Evolutionary conservation across 2,113 vertebrate species (phyloP).

Genomic region (Sminthopsis crassicaudata): DNA sequence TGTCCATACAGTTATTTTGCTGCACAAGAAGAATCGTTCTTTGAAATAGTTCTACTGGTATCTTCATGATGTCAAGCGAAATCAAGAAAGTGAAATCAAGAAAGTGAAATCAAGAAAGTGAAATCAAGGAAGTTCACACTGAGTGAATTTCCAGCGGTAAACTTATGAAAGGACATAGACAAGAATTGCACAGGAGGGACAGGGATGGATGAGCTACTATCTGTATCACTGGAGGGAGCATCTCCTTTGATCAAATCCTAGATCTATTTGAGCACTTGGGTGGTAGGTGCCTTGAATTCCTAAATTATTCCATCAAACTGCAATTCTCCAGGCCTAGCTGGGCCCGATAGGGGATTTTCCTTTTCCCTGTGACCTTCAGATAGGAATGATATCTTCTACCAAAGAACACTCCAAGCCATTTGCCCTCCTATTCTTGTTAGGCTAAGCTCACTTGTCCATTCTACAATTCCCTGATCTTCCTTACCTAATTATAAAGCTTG

Average conservation of each 20-base stretch:
- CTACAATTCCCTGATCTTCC: background rate
- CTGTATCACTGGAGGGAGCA: background rate
- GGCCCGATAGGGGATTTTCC: background rate
- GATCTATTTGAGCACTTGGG: background rate
- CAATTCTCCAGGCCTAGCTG: background rate
- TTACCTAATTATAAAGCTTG: background rate
- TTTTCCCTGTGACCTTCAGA: background rate
- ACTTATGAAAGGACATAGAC: background rate
- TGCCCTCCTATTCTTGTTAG: background rate
- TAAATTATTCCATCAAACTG: background rate
- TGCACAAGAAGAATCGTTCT: no score
- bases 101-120: no score
- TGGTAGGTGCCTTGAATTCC: background rate
- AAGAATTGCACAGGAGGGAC: background rate
- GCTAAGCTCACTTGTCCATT: background rate
- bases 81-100: no score
- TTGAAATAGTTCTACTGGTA: background rate
- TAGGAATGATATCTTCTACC: background rate
- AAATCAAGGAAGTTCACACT: background rate
- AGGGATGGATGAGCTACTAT: background rate
- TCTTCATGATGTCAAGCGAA: background rate
- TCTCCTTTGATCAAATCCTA: background rate
- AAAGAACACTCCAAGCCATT: background rate
- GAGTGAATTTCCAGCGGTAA: background rate
- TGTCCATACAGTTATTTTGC: no score